phyloP scores from a whole-genome alignment of 2,888 invertebrate species.

The Marronus borbonicus region DNA sequence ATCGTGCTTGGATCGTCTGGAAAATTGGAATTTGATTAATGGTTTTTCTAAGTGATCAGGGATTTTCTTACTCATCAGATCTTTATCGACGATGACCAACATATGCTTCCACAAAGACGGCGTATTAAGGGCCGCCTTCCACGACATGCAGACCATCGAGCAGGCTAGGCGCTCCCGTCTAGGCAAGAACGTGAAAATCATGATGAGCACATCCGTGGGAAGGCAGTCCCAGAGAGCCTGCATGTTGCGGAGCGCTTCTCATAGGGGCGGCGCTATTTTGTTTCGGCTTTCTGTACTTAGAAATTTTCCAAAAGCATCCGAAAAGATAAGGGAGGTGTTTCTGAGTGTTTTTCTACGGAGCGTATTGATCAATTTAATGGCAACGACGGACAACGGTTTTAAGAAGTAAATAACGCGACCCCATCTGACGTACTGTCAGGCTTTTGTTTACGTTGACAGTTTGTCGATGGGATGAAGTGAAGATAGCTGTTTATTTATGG shows the following conservation, averaged over 20 bases:
- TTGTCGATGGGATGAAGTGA: too few relatives aligned
- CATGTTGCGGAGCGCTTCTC: conserved; percentile 26
- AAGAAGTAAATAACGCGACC: conserved; percentile 12
- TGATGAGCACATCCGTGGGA: conserved; percentile 62
- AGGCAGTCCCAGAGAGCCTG: conserved; percentile 58
- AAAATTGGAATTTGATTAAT: conserved; percentile 13
- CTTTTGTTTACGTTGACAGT: conserved; percentile 49
- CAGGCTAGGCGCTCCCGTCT: conserved; percentile 64
- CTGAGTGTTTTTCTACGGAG: neutral
- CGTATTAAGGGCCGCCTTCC: conserved; percentile 62
- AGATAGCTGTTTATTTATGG: too few relatives aligned
- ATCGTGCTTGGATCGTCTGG: conserved; percentile 64
- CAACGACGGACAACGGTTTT: neutral
- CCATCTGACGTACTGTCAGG: conserved; percentile 35
- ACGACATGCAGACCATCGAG: conserved; percentile 63
- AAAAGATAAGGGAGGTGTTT: neutral
- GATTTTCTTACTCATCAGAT: conserved; percentile 60
- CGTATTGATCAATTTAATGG: conserved; percentile 13
- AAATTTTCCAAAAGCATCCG: conserved; percentile 31
- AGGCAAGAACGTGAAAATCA: conserved; percentile 63
- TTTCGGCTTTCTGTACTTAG: neutral
- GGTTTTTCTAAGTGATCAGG: neutral
- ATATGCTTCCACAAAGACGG: conserved; percentile 64
- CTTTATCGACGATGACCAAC: conserved; percentile 63
- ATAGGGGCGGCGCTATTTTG: conserved; percentile 9